Conservation (phyloP, 1,140 invertebrate genomes). For the Globodera rostochiensis region DNA sequence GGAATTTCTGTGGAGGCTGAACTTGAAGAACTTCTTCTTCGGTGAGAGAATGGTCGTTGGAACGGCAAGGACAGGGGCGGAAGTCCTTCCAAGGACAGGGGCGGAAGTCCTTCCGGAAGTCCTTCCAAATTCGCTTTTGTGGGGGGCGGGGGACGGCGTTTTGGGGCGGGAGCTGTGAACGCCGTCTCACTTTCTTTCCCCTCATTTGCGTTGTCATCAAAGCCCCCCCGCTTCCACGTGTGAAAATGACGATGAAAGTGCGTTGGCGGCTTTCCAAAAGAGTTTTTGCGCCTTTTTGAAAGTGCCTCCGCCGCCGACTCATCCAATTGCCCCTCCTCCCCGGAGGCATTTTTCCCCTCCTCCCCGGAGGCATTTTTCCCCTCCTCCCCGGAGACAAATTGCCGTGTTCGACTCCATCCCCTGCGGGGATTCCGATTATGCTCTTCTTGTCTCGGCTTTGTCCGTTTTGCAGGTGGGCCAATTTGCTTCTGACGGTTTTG, state of each 20-base stretch:
- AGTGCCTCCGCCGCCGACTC: too few species aligned
- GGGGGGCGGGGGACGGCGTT: too few species aligned
- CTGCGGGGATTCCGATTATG: not conserved
- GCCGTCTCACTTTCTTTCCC: too few species aligned
- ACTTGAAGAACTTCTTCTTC: too few species aligned
- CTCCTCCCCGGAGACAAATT: not conserved
- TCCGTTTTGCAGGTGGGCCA: not conserved
- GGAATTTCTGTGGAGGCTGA: too few species aligned
- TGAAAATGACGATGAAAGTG: not conserved
- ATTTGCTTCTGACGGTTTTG: not conserved
- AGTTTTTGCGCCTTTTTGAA: not conserved
- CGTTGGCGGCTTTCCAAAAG: not conserved
- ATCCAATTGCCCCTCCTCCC: not conserved
- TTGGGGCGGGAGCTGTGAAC: too few species aligned
- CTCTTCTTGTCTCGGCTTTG: not conserved
- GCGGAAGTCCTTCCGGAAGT: too few species aligned
- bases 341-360: too few species aligned
- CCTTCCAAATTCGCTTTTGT: too few species aligned
- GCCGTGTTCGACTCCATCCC: not conserved
- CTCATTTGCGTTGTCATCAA: not conserved
- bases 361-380: too few species aligned
- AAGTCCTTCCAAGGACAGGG: not conserved
- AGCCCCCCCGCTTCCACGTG: not conserved
- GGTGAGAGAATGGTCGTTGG: not conserved
- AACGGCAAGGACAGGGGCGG: not conserved